Evolutionary conservation across 2,113 vertebrate genomes (phyloP).

Genomic region (Nerophis ophidion): DNA sequence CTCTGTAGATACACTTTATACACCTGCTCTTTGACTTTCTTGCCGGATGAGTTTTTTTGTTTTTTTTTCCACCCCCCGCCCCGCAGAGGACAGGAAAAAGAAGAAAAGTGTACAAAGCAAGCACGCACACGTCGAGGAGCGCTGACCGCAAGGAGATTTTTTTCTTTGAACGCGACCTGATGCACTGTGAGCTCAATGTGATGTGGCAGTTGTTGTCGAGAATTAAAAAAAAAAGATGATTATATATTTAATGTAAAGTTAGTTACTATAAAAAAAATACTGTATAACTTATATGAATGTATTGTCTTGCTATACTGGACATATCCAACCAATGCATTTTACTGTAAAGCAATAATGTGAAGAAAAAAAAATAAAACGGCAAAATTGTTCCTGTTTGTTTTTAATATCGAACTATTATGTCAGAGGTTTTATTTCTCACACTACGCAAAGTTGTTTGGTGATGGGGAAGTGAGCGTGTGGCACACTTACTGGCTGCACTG

Average conservation of each 20-base stretch:
- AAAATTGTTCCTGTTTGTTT: slow-evolving; percentile 68
- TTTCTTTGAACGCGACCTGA: slow-evolving; percentile 84
- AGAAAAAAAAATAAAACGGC: slow-evolving; percentile 66
- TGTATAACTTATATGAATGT: slow-evolving; percentile 82
- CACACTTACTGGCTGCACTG: no score
- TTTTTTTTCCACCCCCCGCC: slow-evolving; percentile 24
- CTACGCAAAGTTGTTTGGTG: no score
- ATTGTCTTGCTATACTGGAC: slow-evolving; percentile 79
- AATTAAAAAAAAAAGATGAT: slow-evolving; percentile 52
- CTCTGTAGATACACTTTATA: slow-evolving; percentile 21
- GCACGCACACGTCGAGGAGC: slow-evolving; percentile 21
- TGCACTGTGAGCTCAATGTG: slow-evolving; percentile 98
- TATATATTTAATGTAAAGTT: slow-evolving; percentile 73
- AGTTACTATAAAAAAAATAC: slow-evolving; percentile 67
- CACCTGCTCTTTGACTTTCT: slow-evolving; percentile 48
- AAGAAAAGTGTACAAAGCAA: slow-evolving; percentile 34
- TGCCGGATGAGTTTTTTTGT: slow-evolving; percentile 27
- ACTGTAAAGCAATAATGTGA: slow-evolving; percentile 80
- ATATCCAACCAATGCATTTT: slow-evolving; percentile 78
- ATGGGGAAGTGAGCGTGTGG: no score
- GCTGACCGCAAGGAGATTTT: slow-evolving; percentile 9
- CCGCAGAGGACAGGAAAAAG: not conserved
- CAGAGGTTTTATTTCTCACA: not conserved
- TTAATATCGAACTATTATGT: slow-evolving; percentile 52
- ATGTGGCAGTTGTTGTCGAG: slow-evolving; percentile 84